phyloP scores from a whole-genome alignment of 2,797 vertebrate genomes.

The Cirrhinus molitorella region DNA sequence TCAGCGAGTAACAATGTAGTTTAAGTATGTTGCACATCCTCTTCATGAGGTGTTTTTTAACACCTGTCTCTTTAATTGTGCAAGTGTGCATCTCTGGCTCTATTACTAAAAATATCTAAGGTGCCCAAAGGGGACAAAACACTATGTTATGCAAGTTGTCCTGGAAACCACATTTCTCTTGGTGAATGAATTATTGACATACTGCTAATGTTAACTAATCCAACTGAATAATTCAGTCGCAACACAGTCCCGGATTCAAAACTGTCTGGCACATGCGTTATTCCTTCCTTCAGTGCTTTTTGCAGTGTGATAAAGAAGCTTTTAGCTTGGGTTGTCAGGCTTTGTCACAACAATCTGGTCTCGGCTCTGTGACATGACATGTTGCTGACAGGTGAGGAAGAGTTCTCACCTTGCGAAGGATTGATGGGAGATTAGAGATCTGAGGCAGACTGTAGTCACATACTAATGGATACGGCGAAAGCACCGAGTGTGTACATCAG shows the following conservation, averaged over 20 bases:
- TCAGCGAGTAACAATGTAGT: not conserved
- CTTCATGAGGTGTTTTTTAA: not conserved
- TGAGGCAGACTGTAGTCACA: constrained; percentile 12
- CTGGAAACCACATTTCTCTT: constrained; percentile 55
- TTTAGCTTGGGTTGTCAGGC: constrained; percentile 58
- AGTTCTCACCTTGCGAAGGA: constrained; percentile 40
- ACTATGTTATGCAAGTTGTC: constrained; percentile 55
- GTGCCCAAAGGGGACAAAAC: constrained; percentile 33
- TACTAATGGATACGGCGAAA: constrained; percentile 19
- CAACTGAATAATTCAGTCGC: constrained; percentile 53
- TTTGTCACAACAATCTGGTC: constrained; percentile 66
- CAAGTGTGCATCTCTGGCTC: constrained; percentile 10
- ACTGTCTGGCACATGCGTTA: not conserved
- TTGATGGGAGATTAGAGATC: constrained; percentile 44
- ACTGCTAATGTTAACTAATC: constrained; percentile 54
- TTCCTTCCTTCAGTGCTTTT: constrained; percentile 35
- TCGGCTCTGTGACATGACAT: constrained; percentile 55
- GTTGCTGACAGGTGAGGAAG: constrained; percentile 30
- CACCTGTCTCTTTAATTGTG: constrained; percentile 17
- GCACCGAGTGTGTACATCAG: not conserved
- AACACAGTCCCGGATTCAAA: constrained; percentile 31
- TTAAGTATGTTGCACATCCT: not conserved
- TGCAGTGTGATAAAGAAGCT: constrained; percentile 63
- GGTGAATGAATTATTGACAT: constrained; percentile 54
- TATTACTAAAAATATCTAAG: constrained; percentile 40